Evolutionary conservation across 2,113 vertebrate species (phyloP).

Genomic region (Paradoxurus hermaphroditus): DNA sequence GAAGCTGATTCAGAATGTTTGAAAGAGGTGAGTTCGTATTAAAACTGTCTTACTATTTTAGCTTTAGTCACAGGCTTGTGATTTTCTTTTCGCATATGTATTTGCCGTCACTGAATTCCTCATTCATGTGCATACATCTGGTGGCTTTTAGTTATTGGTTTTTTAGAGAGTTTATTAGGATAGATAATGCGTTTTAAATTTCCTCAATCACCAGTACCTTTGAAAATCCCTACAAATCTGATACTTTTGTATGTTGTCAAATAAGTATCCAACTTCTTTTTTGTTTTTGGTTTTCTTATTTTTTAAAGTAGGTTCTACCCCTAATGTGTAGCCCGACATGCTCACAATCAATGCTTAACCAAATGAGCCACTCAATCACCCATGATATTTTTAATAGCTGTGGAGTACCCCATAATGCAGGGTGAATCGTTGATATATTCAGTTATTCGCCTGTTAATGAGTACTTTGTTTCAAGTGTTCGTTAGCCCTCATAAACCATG

Average conservation of each 20-base stretch:
- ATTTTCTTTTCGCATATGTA: slow-evolving; percentile 13
- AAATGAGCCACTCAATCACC: no score
- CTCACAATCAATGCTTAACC: no score
- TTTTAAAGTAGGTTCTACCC: no score
- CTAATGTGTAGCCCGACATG: no score
- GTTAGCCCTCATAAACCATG: neutral
- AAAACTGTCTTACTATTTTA: neutral
- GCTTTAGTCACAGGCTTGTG: neutral
- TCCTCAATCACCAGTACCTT: neutral
- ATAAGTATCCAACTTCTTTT: no score
- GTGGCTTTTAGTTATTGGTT: neutral
- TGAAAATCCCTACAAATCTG: neutral
- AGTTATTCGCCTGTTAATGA: neutral
- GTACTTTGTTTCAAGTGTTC: neutral
- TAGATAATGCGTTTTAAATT: neutral
- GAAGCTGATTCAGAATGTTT: slow-evolving; percentile 9
- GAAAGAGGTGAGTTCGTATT: slow-evolving; percentile 59
- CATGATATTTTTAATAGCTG: neutral
- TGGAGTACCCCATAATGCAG: neutral
- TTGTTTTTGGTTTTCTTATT: no score
- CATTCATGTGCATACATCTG: neutral
- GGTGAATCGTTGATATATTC: neutral
- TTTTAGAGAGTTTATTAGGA: neutral
- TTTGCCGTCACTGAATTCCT: neutral
- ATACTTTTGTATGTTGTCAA: neutral